A percentile compares a stretch with the other conserved stretches of the same genome.
Evolutionary conservation across 1,140 invertebrate species (phyloP).

Genomic region (Gyrodactylus salaris): DNA sequence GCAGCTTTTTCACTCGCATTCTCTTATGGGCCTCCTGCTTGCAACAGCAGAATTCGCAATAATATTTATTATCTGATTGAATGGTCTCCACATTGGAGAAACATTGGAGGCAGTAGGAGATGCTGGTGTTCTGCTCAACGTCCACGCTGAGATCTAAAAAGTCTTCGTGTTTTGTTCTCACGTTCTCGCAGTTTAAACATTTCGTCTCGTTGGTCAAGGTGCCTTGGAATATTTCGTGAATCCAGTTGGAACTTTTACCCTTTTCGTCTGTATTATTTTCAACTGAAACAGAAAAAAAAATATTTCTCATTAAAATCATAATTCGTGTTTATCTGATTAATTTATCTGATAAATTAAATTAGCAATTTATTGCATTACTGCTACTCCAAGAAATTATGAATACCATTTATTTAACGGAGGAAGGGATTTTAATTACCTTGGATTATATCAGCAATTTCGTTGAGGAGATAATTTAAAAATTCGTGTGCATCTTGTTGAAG

Average conservation of each 20-base stretch:
- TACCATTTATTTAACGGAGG: neutral
- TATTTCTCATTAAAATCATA: neutral
- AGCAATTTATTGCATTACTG: constrained; percentile 12
- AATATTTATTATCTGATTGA: constrained; percentile 97
- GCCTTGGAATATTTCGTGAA: constrained; percentile 97
- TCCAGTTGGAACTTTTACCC: constrained; percentile 43
- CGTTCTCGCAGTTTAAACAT: constrained; percentile 95
- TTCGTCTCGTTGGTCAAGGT: constrained; percentile 90
- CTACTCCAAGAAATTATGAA: neutral
- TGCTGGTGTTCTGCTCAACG: constrained; percentile 92
- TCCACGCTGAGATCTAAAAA: constrained; percentile 96
- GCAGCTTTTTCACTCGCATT: constrained; percentile 88
- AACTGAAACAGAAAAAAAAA: neutral
- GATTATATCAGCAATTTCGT: constrained; percentile 36
- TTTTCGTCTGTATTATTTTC: constrained; percentile 7
- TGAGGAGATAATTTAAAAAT: constrained; percentile 91
- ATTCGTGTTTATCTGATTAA: neutral
- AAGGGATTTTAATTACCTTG: constrained; percentile 13
- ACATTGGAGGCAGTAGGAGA: constrained; percentile 78
- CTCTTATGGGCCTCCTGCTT: constrained; percentile 86
- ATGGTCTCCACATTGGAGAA: constrained; percentile 93
- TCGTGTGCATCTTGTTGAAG: constrained; percentile 99
- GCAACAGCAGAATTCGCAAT: constrained; percentile 91
- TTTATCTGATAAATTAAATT: constrained; percentile 11
- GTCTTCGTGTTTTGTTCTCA: constrained; percentile 90